Evolutionary conservation across 1,140 invertebrate genomes (phyloP), one percentile per base, ranked within the genome.

Genomic region (Nymphalis io): DNA sequence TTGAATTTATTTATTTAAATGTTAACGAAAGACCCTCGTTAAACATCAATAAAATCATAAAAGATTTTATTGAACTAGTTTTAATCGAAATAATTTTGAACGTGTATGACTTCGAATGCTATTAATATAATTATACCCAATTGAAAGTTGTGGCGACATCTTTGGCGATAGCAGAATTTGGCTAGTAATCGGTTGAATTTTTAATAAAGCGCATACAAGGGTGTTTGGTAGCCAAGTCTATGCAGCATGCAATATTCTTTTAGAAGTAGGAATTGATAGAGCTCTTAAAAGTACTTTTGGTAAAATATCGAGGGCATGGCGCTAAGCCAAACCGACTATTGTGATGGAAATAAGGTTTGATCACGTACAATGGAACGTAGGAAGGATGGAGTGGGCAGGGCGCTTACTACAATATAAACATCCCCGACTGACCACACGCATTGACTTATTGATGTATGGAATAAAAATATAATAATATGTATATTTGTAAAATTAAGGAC

Each of bases 271-370:
- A 67, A 40, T 68, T 68, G 15, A 59, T 53, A 60, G 27, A 60
- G 57, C 12, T 59, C 57, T 51, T 55, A 38, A 67, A 53, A 60
- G 57, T 60, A 68, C 65, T 68, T 68, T 60, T 68, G 42, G 51
- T 46, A 60, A 55, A 58, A 21, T 57, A 62, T 59, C 57, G 57
- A 55, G 48, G 40, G 72, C 70, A 83, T 79, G 85, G 82, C 85
- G 81, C 71, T 82, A 78, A 75, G 76, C 81, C 80, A 79, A 87
- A 82, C 72, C 73, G 75, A 76, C 73, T 81, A 87, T 88, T 90
- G 79, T 87, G 76, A 88, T 88, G 88, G 84, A 90, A 88, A 90
- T 90, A 84, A 79, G 80, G 73, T 83, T 83, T 82, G 83, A 84
- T 84, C 82, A 85, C 78, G 82, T 83, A 87, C 84, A 87, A 86